A percentile compares a stretch with the other conserved stretches of the same genome.
phyloP scores from a whole-genome alignment of 2,113 vertebrate genomes.

The Cyanistes caeruleus region DNA sequence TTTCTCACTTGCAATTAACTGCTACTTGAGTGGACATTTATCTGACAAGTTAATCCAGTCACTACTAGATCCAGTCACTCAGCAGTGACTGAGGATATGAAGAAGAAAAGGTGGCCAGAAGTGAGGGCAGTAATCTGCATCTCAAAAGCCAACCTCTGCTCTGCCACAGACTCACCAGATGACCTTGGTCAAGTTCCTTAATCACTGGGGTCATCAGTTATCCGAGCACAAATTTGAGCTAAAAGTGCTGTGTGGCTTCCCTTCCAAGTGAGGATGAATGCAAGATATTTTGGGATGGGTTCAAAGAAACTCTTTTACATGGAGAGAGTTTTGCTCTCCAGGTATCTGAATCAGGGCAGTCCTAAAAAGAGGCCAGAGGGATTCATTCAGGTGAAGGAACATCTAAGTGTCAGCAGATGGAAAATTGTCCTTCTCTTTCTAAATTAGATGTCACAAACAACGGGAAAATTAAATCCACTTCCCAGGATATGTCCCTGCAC shows the following conservation, averaged over 20 bases:
- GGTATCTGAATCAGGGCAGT: not conserved
- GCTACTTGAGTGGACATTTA: not conserved
- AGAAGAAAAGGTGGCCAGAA: not conserved
- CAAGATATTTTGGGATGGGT: not conserved
- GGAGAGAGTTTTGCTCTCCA: not conserved
- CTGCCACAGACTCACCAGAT: not conserved
- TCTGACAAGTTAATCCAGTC: not conserved
- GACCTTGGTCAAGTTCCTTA: not conserved
- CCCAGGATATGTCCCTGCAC: conserved; percentile 15
- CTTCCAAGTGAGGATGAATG: not conserved
- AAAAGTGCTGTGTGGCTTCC: not conserved
- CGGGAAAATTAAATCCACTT: not conserved
- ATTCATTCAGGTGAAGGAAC: not conserved
- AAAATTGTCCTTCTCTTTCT: not conserved
- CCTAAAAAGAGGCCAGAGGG: not conserved
- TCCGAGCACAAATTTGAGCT: not conserved
- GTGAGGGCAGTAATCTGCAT: not conserved
- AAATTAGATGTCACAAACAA: conserved; percentile 6
- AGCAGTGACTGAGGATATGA: not conserved
- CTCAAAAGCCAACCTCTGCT: not conserved
- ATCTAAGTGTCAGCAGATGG: not conserved
- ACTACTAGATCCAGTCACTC: not conserved
- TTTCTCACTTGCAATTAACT: not conserved
- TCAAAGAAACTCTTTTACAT: not conserved
- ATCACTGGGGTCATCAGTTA: not conserved